Conservation (phyloP, 1,140 invertebrate species). For the Cotesia typhae region DNA sequence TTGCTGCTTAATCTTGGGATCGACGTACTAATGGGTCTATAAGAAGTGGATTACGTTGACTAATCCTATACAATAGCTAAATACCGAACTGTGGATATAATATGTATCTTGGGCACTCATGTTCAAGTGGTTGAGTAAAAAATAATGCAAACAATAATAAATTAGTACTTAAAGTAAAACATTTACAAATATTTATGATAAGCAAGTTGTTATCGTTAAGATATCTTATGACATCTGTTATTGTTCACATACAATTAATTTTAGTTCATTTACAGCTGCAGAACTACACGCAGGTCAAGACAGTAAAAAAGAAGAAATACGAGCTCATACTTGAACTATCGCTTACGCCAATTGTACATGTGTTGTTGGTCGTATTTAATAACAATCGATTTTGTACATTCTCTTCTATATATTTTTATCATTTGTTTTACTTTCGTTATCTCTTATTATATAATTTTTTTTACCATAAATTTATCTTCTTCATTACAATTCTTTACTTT, state of each 20-base stretch:
- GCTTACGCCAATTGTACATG: slow-evolving; percentile 11
- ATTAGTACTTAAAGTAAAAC: too few species aligned
- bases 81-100: neutral
- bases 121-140: neutral
- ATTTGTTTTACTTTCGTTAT: slow-evolving; percentile 7
- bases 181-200: too few species aligned
- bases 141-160: neutral
- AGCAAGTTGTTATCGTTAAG: neutral
- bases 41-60: slow-evolving; percentile 49
- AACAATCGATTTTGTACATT: slow-evolving; percentile 25
- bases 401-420: slow-evolving; percentile 2
- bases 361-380: slow-evolving; percentile 11
- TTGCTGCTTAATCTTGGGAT: slow-evolving; percentile 47
- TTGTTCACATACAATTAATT: slow-evolving; percentile 19
- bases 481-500: neutral
- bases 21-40: slow-evolving; percentile 50
- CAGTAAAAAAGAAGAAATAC: neutral
- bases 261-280: slow-evolving; percentile 5
- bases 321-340: slow-evolving; percentile 5
- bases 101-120: too few species aligned
- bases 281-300: neutral
- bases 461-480: neutral
- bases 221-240: slow-evolving; percentile 19
- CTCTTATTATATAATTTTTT: neutral
- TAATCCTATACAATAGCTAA: slow-evolving; percentile 40